Evolutionary conservation across 2,888 invertebrate genomes (phyloP).

Genomic region (Chloroclysta siterata): DNA sequence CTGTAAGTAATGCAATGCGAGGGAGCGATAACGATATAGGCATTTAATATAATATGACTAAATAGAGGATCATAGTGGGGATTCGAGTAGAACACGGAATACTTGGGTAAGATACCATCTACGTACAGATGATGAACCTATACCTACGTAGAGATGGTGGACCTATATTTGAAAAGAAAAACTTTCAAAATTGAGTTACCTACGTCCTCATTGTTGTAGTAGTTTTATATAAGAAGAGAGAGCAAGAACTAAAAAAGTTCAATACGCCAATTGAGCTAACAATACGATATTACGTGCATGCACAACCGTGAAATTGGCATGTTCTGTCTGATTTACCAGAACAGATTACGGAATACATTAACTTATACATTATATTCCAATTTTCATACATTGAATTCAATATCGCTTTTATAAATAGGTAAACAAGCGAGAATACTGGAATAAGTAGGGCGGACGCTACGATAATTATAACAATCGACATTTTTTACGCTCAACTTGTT

Average conservation of each 20-base stretch:
- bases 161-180: no score
- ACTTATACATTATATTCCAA: slow-evolving; percentile 6
- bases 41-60: no score
- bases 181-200: no score
- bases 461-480: neutral
- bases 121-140: no score
- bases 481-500: neutral
- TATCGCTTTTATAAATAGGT: neutral
- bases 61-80: no score
- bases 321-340: slow-evolving; percentile 36
- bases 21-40: slow-evolving; percentile 2
- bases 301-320: slow-evolving; percentile 36
- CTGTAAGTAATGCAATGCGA: slow-evolving; percentile 6
- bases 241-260: slow-evolving; percentile 21
- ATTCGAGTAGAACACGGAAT: no score
- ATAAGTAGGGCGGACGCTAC: neutral
- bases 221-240: neutral
- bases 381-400: slow-evolving; percentile 2
- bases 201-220: neutral
- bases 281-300: slow-evolving; percentile 37
- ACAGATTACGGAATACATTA: slow-evolving; percentile 22
- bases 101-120: no score
- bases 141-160: no score
- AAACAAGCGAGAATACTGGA: neutral
- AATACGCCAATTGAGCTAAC: slow-evolving; percentile 35